These are phyloP conservation scores for Botia kubotai DNA, from an alignment of 2,797 vertebrate genomes.

Conservation along the genomic window DNA sequence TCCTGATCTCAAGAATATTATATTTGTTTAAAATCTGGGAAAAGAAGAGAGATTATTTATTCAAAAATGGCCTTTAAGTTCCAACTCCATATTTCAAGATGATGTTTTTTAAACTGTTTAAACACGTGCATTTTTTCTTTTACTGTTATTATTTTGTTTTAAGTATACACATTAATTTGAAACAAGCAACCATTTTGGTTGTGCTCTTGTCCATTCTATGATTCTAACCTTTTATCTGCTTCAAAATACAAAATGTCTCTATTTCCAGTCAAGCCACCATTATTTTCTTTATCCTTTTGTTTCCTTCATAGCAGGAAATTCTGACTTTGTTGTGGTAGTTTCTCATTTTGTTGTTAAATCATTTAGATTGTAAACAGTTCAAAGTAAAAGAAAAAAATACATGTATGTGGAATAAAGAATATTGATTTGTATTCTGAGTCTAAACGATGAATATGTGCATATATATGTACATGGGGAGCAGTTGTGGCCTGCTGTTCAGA, in stretches of 20 bases:
- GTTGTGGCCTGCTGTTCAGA: neutral
- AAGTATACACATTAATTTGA: slow-evolving; percentile 62
- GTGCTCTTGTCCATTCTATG: slow-evolving; percentile 73
- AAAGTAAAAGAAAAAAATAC: slow-evolving; percentile 69
- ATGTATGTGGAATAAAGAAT: slow-evolving; percentile 87
- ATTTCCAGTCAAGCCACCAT: slow-evolving; percentile 77
- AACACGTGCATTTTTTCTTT: slow-evolving; percentile 59
- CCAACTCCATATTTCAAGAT: slow-evolving; percentile 66
- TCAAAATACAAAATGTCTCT: slow-evolving; percentile 54
- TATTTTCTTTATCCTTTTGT: slow-evolving; percentile 54
- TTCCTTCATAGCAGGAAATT: slow-evolving; percentile 56
- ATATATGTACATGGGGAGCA: neutral
- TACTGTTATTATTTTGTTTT: slow-evolving; percentile 58
- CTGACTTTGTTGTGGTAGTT: slow-evolving; percentile 86
- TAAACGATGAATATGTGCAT: neutral
- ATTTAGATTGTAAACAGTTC: slow-evolving; percentile 85
- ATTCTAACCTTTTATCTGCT: slow-evolving; percentile 63
- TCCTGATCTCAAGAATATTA: slow-evolving; percentile 63
- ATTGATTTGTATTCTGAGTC: slow-evolving; percentile 78
- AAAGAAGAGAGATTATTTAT: slow-evolving; percentile 74
- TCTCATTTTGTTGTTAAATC: slow-evolving; percentile 87
- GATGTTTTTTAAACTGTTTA: slow-evolving; percentile 67
- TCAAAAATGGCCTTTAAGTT: slow-evolving; percentile 63
- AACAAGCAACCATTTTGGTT: slow-evolving; percentile 71
- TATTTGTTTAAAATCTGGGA: slow-evolving; percentile 70